phyloP scores from a whole-genome alignment of 2,113 vertebrate species.

The Chionis minor region DNA sequence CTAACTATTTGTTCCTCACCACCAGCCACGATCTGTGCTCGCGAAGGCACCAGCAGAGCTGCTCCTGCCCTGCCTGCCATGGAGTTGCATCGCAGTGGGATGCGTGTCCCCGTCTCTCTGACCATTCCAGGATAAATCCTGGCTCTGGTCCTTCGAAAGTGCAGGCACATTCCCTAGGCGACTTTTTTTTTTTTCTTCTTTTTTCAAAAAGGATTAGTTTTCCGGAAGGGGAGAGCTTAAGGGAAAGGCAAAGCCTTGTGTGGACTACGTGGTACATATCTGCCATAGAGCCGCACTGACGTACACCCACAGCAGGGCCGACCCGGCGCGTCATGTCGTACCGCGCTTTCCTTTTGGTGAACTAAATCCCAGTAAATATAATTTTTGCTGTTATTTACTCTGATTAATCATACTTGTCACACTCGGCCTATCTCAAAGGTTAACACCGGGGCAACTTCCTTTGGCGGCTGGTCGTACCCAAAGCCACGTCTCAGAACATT shows the following conservation, averaged over 20 bases:
- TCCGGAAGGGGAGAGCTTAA: not conserved
- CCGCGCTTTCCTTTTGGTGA: not conserved
- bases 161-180: not conserved
- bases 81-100: not conserved
- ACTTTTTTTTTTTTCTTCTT: rapidly evolving
- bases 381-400: not conserved
- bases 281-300: not conserved
- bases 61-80: not conserved
- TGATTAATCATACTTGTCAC: not conserved
- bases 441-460: not conserved
- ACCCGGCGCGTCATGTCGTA: not conserved
- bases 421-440: not conserved
- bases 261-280: not conserved
- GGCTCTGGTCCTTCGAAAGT: not conserved
- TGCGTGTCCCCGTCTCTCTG: not conserved
- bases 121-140: not conserved
- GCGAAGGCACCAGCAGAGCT: not conserved
- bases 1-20: not conserved
- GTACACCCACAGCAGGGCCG: not conserved
- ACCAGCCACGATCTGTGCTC: not conserved
- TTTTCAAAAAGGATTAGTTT: not conserved
- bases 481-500: not conserved
- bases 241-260: not conserved
- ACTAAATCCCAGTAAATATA: not conserved
- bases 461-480: not conserved